Evolutionary conservation across 2,113 vertebrate genomes (phyloP).

Genomic region (Elanus axillaris): DNA sequence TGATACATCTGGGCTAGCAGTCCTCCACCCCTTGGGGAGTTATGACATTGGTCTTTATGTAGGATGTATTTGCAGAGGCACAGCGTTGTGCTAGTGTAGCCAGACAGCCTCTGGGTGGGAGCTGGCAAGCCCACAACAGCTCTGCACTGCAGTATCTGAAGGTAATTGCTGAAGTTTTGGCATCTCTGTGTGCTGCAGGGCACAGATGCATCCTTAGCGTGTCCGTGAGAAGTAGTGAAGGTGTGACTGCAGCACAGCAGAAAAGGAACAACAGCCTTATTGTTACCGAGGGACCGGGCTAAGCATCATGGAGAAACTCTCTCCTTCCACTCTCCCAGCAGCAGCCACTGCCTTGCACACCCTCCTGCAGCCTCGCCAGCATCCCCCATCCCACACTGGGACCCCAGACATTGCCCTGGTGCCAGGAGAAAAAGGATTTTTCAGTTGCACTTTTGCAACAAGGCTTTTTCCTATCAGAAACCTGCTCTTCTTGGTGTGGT

Average conservation of each 20-base stretch:
- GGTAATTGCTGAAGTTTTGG: not conserved
- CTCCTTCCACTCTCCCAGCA: not conserved
- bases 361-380: not conserved
- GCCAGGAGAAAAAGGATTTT: not conserved
- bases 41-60: fast-evolving
- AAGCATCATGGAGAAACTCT: not conserved
- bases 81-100: not conserved
- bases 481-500: not conserved
- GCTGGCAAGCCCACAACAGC: not conserved
- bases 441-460: not conserved
- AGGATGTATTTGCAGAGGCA: not conserved
- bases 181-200: not conserved
- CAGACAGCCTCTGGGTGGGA: not conserved
- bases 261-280: not conserved
- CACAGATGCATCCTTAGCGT: not conserved
- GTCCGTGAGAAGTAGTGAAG: not conserved
- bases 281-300: not conserved
- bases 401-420: no score
- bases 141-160: not conserved
- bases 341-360: not conserved
- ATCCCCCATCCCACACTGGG: not conserved
- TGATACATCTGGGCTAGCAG: no score
- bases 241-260: not conserved
- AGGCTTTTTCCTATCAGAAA: not conserved
- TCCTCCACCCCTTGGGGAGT: no score